These are phyloP conservation scores for Halichoeres trimaculatus DNA, from an alignment of 2,113 vertebrate species.

Conservation along the genomic window DNA sequence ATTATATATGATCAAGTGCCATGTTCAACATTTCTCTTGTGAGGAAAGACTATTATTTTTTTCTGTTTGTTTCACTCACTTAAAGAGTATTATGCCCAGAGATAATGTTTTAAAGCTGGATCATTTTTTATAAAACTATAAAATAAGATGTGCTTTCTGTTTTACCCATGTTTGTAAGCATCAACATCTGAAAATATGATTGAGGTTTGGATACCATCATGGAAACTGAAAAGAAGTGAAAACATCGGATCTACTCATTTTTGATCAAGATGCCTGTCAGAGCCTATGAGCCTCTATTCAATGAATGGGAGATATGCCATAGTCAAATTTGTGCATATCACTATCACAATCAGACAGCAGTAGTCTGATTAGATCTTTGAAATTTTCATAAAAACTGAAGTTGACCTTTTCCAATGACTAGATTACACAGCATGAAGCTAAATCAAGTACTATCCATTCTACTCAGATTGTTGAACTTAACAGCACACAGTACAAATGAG, in stretches of 20 bases:
- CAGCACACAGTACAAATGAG: slow-evolving; percentile 17
- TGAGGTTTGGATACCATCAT: neutral
- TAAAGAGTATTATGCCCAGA: too few relatives aligned
- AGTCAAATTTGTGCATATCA: slow-evolving; percentile 41
- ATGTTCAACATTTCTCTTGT: too few relatives aligned
- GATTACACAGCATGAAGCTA: slow-evolving; percentile 34
- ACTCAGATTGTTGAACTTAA: neutral
- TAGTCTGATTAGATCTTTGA: slow-evolving; percentile 38
- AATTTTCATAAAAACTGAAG: slow-evolving; percentile 26
- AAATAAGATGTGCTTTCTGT: too few relatives aligned
- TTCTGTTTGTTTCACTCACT: too few relatives aligned
- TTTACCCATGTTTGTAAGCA: too few relatives aligned
- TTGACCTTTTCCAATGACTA: slow-evolving; percentile 32
- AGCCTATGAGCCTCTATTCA: slow-evolving; percentile 42
- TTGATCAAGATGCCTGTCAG: slow-evolving; percentile 54
- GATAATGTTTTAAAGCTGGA: too few relatives aligned
- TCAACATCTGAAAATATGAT: neutral
- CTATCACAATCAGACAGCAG: slow-evolving; percentile 54
- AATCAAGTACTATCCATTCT: slow-evolving; percentile 19
- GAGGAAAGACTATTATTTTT: too few relatives aligned
- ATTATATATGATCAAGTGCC: too few relatives aligned
- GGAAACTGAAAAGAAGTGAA: slow-evolving; percentile 7
- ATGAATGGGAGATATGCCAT: slow-evolving; percentile 61
- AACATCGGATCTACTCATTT: neutral
- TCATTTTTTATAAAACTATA: too few relatives aligned